Percentiles rank a stretch among this genome's conserved stretches.
Conservation (phyloP, 2,888 invertebrate genomes). For the Brachyptera risi region DNA sequence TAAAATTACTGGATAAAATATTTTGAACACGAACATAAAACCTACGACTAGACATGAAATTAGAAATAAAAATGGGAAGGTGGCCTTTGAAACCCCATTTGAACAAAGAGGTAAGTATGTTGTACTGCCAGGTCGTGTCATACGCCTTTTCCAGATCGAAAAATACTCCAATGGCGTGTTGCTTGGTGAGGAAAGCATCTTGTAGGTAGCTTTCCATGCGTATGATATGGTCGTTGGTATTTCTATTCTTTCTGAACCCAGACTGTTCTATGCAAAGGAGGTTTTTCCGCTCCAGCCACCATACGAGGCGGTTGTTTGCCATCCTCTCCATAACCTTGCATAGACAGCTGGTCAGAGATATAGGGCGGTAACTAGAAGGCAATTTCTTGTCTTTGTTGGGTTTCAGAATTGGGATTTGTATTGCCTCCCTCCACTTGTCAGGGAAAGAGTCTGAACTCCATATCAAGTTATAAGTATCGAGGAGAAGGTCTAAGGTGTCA, state of each 20-base stretch:
- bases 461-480: no score
- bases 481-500: no score
- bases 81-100: constrained; percentile 30
- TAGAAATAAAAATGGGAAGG: no score
- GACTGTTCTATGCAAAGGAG: no score
- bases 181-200: constrained; percentile 31
- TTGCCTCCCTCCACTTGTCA: no score
- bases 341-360: constrained; percentile 36
- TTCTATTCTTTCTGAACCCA: no score
- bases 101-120: constrained; percentile 29
- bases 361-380: constrained; percentile 33
- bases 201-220: no score
- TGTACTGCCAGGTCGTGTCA: constrained; percentile 32
- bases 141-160: constrained; percentile 31
- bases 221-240: no score
- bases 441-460: no score
- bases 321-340: constrained; percentile 36
- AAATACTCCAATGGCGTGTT: constrained; percentile 34
- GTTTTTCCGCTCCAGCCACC: constrained; percentile 32
- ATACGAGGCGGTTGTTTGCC: constrained; percentile 34
- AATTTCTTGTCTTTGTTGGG: constrained; percentile 10
- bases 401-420: no score
- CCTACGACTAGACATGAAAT: constrained; percentile 5
- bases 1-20: constrained; percentile 22
- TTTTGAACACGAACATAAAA: constrained; percentile 11